A percentile compares a stretch with the other conserved stretches of the same genome.
phyloP scores from a whole-genome alignment of 2,797 vertebrate species.

The Chaetophractus vellerosus region DNA sequence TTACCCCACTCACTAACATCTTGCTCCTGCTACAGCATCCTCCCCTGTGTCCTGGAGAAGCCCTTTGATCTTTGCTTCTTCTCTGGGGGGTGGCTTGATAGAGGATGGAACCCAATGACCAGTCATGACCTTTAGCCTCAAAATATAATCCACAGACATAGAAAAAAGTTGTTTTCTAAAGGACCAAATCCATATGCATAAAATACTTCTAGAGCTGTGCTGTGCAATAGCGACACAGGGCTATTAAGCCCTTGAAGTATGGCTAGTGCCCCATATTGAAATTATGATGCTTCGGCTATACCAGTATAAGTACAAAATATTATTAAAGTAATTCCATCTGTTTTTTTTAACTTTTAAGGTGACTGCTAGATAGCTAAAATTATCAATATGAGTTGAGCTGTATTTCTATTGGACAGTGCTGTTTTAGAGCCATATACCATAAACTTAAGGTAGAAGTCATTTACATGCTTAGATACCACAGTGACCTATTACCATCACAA shows the following conservation, averaged over 20 bases:
- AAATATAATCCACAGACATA: background rate
- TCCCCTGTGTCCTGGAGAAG: background rate
- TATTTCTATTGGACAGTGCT: background rate
- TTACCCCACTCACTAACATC: background rate
- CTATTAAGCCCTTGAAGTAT: background rate
- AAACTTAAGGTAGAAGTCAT: background rate
- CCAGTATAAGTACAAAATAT: background rate
- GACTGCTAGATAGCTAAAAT: slow-evolving; percentile 21
- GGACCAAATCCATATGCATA: background rate
- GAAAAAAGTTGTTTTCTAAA: slow-evolving; percentile 17
- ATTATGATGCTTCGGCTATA: background rate
- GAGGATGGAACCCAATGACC: background rate
- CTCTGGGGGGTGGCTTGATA: background rate
- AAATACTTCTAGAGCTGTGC: background rate
- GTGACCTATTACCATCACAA: background rate
- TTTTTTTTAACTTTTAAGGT: background rate
- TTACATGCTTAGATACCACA: background rate
- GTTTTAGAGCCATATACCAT: background rate
- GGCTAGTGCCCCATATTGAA: background rate
- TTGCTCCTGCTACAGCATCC: background rate
- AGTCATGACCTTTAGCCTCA: background rate
- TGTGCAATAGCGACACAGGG: background rate
- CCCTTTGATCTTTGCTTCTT: background rate
- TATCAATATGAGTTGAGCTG: background rate
- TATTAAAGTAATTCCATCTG: background rate